Conservation (phyloP, 1,140 invertebrate genomes). For the Heterodera schachtii region DNA sequence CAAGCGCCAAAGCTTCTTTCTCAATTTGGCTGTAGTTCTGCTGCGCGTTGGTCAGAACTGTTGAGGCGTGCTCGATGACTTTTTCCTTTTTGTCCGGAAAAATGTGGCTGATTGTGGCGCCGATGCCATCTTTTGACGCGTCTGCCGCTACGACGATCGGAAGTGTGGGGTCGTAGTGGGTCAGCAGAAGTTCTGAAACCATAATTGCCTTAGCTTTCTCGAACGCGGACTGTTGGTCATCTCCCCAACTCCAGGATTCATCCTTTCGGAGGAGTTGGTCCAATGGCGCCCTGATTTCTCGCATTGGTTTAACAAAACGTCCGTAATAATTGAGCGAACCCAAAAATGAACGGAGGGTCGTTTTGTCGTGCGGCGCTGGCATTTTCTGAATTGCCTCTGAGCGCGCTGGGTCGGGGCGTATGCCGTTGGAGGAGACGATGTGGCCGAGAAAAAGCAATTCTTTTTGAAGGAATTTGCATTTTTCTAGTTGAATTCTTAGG, state of each 20-base stretch:
- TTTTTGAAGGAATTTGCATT: background rate
- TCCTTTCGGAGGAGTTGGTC: slow-evolving; percentile 52
- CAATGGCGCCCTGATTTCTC: slow-evolving; percentile 39
- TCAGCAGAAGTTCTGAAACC: slow-evolving; percentile 39
- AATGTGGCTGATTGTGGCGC: slow-evolving; percentile 48
- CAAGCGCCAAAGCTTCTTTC: background rate
- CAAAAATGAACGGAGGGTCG: slow-evolving; percentile 44
- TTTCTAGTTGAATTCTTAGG: no score
- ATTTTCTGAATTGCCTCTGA: slow-evolving; percentile 43
- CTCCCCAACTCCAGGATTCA: slow-evolving; percentile 49
- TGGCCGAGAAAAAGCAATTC: slow-evolving; percentile 43
- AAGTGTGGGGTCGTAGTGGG: slow-evolving; percentile 51
- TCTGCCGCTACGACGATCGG: slow-evolving; percentile 54
- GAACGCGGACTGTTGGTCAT: slow-evolving; percentile 33
- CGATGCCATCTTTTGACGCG: slow-evolving; percentile 56
- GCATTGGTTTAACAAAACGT: slow-evolving; percentile 45
- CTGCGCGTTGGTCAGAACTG: slow-evolving; percentile 65
- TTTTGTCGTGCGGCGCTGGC: slow-evolving; percentile 32
- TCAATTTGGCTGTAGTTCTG: slow-evolving; percentile 67
- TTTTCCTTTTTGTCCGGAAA: background rate
- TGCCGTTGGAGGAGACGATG: slow-evolving; percentile 41
- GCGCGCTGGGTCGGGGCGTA: slow-evolving; percentile 44
- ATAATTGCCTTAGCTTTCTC: slow-evolving; percentile 46
- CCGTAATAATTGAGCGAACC: slow-evolving; percentile 53
- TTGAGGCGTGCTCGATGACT: background rate